These are phyloP conservation scores for Anguilla japonica DNA, from an alignment of 2,113 vertebrate genomes.

Conservation along the genomic window DNA sequence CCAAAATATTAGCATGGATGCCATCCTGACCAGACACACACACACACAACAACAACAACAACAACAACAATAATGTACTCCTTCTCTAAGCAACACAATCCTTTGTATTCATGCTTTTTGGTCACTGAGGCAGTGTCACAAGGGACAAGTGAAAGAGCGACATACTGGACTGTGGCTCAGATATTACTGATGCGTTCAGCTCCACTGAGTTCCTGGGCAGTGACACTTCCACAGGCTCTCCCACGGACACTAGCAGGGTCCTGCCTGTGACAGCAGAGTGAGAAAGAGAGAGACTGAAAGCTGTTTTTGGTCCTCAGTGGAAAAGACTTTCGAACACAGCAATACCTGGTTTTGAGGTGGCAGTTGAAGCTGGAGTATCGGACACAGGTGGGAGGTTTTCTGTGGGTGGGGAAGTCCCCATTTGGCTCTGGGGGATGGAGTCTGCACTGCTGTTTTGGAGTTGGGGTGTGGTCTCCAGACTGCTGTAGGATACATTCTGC, in stretches of 20 bases:
- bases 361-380: constrained; percentile 24
- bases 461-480: constrained; percentile 45
- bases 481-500: constrained; percentile 37
- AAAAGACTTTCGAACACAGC: constrained; percentile 1
- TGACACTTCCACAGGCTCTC: constrained; percentile 61
- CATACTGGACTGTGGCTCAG: constrained; percentile 63
- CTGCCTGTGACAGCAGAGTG: constrained; percentile 52
- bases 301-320: not conserved
- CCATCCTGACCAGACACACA: not conserved
- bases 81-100: not conserved
- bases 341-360: constrained; percentile 65
- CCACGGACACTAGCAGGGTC: constrained; percentile 65
- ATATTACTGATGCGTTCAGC: constrained; percentile 61
- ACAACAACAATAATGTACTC: not conserved
- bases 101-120: not conserved
- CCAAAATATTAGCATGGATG: too few species aligned
- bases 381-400: constrained; percentile 21
- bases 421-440: constrained; percentile 37
- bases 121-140: not conserved
- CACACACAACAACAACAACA: not conserved
- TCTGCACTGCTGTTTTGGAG: constrained; percentile 22
- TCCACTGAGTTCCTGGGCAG: constrained; percentile 65
- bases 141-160: not conserved
- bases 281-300: not conserved
- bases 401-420: constrained; percentile 31